A percentile compares a stretch with the other conserved stretches of the same genome.
Conservation (phyloP, 2,888 invertebrate genomes). For the Tromatobia lineatoria region DNA sequence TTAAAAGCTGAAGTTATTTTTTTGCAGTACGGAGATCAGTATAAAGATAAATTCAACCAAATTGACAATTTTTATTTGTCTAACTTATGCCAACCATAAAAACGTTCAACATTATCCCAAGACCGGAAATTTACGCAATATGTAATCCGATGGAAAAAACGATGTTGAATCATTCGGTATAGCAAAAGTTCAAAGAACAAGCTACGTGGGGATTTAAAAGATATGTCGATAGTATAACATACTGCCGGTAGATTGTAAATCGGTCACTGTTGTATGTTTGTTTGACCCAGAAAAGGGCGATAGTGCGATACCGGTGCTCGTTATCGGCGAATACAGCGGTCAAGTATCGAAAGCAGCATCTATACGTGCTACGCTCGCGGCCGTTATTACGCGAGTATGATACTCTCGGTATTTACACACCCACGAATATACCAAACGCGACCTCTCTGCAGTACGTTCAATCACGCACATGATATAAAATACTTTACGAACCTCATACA, state of each 20-base stretch:
- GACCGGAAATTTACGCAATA: background rate
- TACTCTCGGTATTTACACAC: slow-evolving; percentile 33
- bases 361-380: background rate
- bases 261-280: slow-evolving; percentile 71
- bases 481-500: slow-evolving; percentile 40
- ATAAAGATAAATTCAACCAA: background rate
- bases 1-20: background rate
- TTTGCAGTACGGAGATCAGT: background rate
- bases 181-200: background rate
- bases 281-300: slow-evolving; percentile 76
- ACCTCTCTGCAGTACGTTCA: background rate
- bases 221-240: slow-evolving; percentile 47
- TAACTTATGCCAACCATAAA: background rate
- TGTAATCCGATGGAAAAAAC: background rate
- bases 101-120: background rate
- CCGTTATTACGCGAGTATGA: slow-evolving; percentile 51
- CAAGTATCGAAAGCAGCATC: slow-evolving; percentile 50
- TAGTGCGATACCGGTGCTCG: slow-evolving; percentile 69
- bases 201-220: slow-evolving; percentile 40
- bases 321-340: slow-evolving; percentile 56
- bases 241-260: slow-evolving; percentile 54
- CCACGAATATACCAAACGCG: background rate
- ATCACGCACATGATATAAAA: slow-evolving; percentile 30
- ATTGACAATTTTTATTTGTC: background rate
- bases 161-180: slow-evolving; percentile 3